Evolutionary conservation across 2,888 invertebrate genomes (phyloP), one percentile per base, ranked within the genome.

Genomic region (Fragum fragum): DNA sequence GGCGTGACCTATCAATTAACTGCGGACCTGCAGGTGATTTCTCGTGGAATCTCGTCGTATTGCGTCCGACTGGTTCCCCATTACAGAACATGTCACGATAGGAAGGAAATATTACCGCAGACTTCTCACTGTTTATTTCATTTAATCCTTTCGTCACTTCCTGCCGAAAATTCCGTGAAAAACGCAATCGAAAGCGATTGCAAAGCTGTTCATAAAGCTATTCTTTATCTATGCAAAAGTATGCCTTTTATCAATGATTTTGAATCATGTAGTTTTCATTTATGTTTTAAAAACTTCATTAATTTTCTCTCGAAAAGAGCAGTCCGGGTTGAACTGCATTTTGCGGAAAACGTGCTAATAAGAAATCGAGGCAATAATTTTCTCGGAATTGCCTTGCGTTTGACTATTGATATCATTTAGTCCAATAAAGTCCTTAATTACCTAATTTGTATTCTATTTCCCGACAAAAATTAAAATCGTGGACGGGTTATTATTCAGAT

Each of bases 71-170:
- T 42, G 23, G 32, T 68, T 53, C 39, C 18, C 53, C 21, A 78
- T 72, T 42, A 71, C 32, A 68, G 74, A 59, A 55, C 36, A 57
- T 29, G 63, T 57, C 42, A 18, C 29, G 16, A 23, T 23, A 29
- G 18, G 18, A 66, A 42, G 52, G 61, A 74, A 53, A 72, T 59
- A 36, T 42, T 61, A 74, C 72, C 66, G 68, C 68, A 68, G 70
- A 29, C 59, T 79, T 83, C 76, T 73, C 83, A 83, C 83, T 59
- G 79, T 79, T 83, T 79, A 79, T 79, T 68, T 39, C 47, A 73
- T 76, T 73, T 73, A 28, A 63, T 9, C 47, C 5, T 47, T 47
- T 47, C 16, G 47, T 47, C 47, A 5, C n/a, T 9, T 47, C 14
- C 47, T 16, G 18, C 7, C 14, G n/a, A 47, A 5, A 47, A n/a